Percentiles rank a stretch among this genome's conserved stretches.
phyloP scores from a whole-genome alignment of 2,113 vertebrate species.

The Synodontis membranacea region DNA sequence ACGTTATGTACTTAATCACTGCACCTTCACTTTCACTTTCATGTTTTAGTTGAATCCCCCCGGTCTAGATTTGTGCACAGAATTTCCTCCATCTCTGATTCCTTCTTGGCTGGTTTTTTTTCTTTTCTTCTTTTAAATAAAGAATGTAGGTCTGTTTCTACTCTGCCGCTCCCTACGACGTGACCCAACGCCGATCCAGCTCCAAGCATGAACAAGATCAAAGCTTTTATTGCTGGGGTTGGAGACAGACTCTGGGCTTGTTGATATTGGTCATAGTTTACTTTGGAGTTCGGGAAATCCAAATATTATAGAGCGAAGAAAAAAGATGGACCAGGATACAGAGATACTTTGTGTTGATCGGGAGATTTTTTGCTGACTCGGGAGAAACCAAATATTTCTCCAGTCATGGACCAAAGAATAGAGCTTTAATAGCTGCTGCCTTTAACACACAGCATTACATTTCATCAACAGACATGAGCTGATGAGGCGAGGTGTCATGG shows the following conservation, averaged over 20 bases:
- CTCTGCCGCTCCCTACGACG: conserved; percentile 8
- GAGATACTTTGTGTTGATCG: neutral
- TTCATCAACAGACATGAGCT: neutral
- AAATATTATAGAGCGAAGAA: conserved; percentile 73
- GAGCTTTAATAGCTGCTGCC: neutral
- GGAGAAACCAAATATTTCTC: conserved; percentile 10
- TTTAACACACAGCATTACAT: neutral
- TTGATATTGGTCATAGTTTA: conserved; percentile 65
- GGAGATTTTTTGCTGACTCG: conserved; percentile 24
- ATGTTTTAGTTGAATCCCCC: neutral
- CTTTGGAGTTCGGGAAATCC: conserved; percentile 71
- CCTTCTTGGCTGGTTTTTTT: neutral
- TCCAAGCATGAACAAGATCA: conserved; percentile 59
- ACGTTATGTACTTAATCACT: neutral
- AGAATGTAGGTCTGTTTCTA: conserved; percentile 31
- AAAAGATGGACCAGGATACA: conserved; percentile 48
- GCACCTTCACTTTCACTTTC: too few species aligned
- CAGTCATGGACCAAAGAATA: neutral
- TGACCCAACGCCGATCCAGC: neutral
- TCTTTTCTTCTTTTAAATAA: neutral
- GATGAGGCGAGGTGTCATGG: neutral
- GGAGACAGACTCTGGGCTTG: conserved; percentile 51
- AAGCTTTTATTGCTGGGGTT: conserved; percentile 60
- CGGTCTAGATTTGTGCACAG: neutral
- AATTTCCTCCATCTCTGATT: neutral